A percentile compares a stretch with the other conserved stretches of the same genome.
These are phyloP conservation scores for Cantharis nigra DNA, from an alignment of 2,888 invertebrate species.

Conservation along the genomic window DNA sequence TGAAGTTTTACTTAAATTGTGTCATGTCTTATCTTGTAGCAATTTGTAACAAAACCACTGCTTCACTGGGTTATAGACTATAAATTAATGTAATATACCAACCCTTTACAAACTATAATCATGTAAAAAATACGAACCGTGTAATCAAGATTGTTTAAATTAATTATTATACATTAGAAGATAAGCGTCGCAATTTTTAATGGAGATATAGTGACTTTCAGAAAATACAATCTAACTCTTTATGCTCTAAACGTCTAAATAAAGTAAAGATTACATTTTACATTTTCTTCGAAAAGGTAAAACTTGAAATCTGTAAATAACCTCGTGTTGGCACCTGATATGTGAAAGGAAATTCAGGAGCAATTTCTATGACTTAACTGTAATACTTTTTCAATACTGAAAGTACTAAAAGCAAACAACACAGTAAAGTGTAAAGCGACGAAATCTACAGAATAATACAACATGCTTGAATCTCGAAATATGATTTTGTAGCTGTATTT, in stretches of 20 bases:
- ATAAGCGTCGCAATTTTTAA: not conserved
- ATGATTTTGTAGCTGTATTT: not conserved
- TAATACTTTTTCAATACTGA: not conserved
- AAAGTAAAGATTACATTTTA: not conserved
- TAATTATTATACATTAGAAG: not conserved
- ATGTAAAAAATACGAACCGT: not conserved
- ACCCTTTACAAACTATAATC: not conserved
- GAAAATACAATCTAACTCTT: not conserved
- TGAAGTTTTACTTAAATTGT: constrained; percentile 1
- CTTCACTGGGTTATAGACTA: not conserved
- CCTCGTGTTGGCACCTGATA: not conserved
- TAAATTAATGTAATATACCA: not conserved
- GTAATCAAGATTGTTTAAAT: not conserved
- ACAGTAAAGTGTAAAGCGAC: not conserved
- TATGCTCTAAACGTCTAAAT: too few species aligned
- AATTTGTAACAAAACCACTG: constrained; percentile 4
- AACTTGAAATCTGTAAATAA: not conserved
- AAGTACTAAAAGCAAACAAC: not conserved
- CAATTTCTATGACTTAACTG: not conserved
- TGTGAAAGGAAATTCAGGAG: not conserved
- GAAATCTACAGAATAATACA: not conserved
- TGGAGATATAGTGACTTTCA: not conserved
- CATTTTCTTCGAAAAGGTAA: not conserved
- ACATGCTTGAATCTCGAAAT: not conserved
- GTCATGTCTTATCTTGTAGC: constrained; percentile 1